Evolutionary conservation across 2,113 vertebrate species (phyloP), one percentile per base, ranked within the genome.

Genomic region (Seriola aureovittata): DNA sequence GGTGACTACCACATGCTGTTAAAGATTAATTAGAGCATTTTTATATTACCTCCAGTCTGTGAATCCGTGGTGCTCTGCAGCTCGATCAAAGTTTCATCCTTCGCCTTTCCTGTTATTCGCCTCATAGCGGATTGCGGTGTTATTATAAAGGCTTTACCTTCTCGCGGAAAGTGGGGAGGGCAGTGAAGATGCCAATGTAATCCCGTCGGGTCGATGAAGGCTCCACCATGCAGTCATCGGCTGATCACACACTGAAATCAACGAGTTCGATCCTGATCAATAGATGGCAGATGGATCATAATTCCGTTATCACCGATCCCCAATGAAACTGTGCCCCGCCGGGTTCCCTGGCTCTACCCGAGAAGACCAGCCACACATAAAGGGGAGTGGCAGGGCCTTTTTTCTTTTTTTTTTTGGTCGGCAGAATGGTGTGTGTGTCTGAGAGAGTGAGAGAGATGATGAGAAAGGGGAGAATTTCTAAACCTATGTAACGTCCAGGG

Each of bases 71-170:
- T 66, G 90, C 71, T 91, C 68, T 92, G 89, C 87, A 96, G 93
- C 87, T 96, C 95, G 85, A 95, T 93, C 68, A 95, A 88, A 90
- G 94, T 96, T 89, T 95, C 95, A 80, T 95, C 94, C 85, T 92
- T 93, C 73, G 84, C 75, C 65, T 93, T 95, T 21, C 92, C 94
- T 71, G 94, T 94, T 92, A 96, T 92, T 87, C 93, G 85, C 40
- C 90, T 95, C 95, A 95, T 96, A 21, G 79, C 89, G 85, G 76
- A 74, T 10, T 57, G 16, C 42, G 64, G 36, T 46, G 75, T 54
- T 75, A 32, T 60, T 71, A 9, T 32, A 0, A 46, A 32, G 60
- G 77, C 71, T 71, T 88, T 83, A 75, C 79, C 82, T 81, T 25
- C 73, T 64, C n/a, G 17, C 29, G 63, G n/a, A 23, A 55, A 42